Percentiles rank a stretch among this genome's conserved stretches.
These are phyloP conservation scores for Drosophila monieri DNA, from an alignment of 2,888 invertebrate species.

Conservation along the genomic window DNA sequence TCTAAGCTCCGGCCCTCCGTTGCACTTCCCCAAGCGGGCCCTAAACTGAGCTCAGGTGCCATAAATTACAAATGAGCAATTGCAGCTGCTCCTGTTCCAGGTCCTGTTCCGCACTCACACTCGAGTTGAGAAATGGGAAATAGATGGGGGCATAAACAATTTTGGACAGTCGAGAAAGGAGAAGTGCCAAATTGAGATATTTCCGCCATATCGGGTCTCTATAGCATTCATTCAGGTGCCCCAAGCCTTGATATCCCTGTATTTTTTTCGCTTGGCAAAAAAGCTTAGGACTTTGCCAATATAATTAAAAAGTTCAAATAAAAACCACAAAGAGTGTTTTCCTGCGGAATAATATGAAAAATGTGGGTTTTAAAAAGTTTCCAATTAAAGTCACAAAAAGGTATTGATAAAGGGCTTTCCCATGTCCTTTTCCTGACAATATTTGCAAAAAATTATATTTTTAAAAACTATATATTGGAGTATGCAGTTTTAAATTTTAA, in stretches of 20 bases:
- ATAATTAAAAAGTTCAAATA: conserved; percentile 1
- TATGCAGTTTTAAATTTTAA: too few relatives aligned
- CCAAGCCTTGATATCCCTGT: neutral
- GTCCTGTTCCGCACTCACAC: conserved; percentile 8
- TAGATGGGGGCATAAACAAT: conserved; percentile 53
- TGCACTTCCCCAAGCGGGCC: conserved; percentile 45
- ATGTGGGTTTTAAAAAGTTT: conserved; percentile 13
- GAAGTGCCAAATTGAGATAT: conserved; percentile 27
- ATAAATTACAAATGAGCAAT: conserved; percentile 75
- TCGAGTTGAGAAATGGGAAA: conserved; percentile 39
- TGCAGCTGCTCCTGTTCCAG: conserved; percentile 46
- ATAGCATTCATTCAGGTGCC: neutral
- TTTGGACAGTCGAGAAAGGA: conserved; percentile 16
- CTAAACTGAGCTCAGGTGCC: conserved; percentile 69
- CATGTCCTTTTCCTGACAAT: too few relatives aligned
- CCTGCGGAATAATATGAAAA: neutral
- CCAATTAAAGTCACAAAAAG: neutral
- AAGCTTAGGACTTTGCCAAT: neutral
- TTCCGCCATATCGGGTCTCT: conserved; percentile 24
- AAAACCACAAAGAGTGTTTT: neutral
- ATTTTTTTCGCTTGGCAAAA: neutral
- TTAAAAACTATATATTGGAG: neutral
- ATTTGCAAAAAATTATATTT: neutral
- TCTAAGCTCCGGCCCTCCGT: neutral
- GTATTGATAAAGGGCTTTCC: neutral